Evolutionary conservation across 2,888 invertebrate species (phyloP).

Genomic region (Penaeus monodon): DNA sequence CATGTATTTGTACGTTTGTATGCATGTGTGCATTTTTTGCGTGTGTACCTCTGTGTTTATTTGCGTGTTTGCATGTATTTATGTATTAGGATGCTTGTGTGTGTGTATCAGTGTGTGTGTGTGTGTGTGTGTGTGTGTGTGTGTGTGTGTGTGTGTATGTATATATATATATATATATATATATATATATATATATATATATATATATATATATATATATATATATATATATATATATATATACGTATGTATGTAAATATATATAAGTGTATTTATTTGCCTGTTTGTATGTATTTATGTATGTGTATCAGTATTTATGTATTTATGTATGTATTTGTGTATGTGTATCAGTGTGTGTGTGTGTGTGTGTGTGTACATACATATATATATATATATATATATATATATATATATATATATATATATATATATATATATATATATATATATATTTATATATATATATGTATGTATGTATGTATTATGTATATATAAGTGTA

Average conservation of each 20-base stretch:
- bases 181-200: not conserved
- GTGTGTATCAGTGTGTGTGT: not conserved
- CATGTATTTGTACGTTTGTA: too few species aligned
- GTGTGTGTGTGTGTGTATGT: not conserved
- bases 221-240: not conserved
- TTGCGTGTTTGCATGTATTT: not conserved
- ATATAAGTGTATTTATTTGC: not conserved
- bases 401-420: too few species aligned
- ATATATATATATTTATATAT: too few species aligned
- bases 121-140: not conserved
- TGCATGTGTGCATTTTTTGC: too few species aligned
- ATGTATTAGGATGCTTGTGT: not conserved
- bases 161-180: not conserved
- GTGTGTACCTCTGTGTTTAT: not conserved
- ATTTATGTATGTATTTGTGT: not conserved
- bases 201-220: not conserved
- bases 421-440: too few species aligned
- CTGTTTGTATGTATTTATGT: not conserved
- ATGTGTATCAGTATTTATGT: not conserved
- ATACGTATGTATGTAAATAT: not conserved
- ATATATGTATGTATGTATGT: not conserved
- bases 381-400: not conserved
- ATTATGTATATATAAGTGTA: not conserved
- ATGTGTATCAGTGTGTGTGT: not conserved
- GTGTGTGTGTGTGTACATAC: not conserved